Base-by-base conservation (phyloP, 2,113 vertebrate species). In the Dascyllus trimaculatus region DNA sequence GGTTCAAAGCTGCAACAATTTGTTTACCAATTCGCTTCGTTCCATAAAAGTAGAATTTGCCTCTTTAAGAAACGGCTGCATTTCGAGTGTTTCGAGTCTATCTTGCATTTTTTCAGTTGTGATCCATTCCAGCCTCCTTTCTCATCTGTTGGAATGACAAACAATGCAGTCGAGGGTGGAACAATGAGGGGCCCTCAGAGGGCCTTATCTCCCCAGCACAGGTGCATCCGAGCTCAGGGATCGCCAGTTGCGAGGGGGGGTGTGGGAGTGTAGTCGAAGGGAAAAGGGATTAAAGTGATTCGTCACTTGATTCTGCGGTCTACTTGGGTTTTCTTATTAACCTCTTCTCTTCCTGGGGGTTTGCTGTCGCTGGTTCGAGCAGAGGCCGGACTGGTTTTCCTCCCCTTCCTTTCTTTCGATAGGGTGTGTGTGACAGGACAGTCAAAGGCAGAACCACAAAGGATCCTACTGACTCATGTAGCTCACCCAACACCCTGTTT, bases 161-260 rank as follows among this genome's bases (percentile, higher is more conserved):
- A 94, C 94, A 95, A 94, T 93, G 90, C 85, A 81, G 89, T 73
- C 24, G 81, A 91, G 89, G 84, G 79, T 77, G 85, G 92, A 94
- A 95, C 95, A 95, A 94, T 95, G 86, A 88, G 85, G 85, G 90
- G 84, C 93, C 89, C 91, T 93, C 89, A 75, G 89, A 85, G 88
- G 77, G 87, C 87, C 94, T 95, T 95, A 95, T 95, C 95, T 95
- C 86, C 81, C 90, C 89, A 78, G 90, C 90, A 93, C 95, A 95
- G 95, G 94, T 95, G 94, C 93, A 94, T 95, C 93, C 95, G 93
- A 65, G 91, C 91, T 75, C 88, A 52, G 91, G 94, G 87, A 91
- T 88, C 87, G 71, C 88, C 88, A 85, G 91, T 91, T 74, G 86
- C 82, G 81, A 51, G 58, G 60, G 71, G 45, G 78, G 61, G 25